Conservation (phyloP, 2,113 vertebrate species). For the Sprattus sprattus region DNA sequence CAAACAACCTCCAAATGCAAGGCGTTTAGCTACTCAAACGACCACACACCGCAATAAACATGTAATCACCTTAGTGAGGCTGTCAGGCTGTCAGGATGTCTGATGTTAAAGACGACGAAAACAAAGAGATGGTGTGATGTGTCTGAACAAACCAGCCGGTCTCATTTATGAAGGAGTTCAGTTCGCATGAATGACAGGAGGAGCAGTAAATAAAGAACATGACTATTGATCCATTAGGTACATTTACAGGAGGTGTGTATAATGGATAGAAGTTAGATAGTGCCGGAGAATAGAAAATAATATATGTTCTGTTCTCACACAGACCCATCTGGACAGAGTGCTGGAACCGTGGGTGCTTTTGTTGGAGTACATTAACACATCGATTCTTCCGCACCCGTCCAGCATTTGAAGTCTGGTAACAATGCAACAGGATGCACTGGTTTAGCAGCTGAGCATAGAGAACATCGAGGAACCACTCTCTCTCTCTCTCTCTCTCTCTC, state of each 20-base stretch:
- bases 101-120: neutral
- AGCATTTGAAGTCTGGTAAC: neutral
- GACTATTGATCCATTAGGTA: neutral
- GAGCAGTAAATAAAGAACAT: neutral
- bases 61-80: neutral
- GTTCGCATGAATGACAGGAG: neutral
- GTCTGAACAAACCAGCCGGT: neutral
- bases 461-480: neutral
- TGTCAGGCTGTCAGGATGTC: neutral
- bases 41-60: neutral
- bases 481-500: neutral
- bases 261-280: neutral
- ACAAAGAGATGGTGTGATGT: neutral
- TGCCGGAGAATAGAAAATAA: neutral
- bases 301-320: neutral
- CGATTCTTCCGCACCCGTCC: conserved; percentile 20
- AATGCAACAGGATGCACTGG: neutral
- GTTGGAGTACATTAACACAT: conserved; percentile 39
- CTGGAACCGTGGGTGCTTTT: conserved; percentile 17
- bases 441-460: neutral
- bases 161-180: neutral
- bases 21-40: neutral
- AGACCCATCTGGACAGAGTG: neutral
- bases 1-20: neutral
- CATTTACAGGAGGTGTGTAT: neutral